phyloP scores from a whole-genome alignment of 2,888 invertebrate species.

The Brassicogethes aeneus region DNA sequence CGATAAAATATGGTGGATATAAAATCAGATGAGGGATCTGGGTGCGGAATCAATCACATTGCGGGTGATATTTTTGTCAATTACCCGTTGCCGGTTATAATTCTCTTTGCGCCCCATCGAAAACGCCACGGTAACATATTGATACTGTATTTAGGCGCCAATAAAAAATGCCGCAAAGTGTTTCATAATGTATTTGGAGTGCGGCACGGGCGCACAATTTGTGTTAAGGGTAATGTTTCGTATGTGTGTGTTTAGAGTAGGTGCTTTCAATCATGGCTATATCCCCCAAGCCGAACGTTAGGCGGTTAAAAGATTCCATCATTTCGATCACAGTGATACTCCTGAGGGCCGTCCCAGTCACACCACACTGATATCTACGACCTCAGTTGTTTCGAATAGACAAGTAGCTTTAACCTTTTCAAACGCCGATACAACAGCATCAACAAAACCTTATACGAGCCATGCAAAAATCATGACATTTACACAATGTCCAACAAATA shows the following conservation, averaged over 20 bases:
- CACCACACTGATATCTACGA: slow-evolving; percentile 38
- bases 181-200: slow-evolving; percentile 39
- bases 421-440: background rate
- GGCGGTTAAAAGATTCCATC: slow-evolving; percentile 45
- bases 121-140: slow-evolving; percentile 32
- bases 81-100: slow-evolving; percentile 18
- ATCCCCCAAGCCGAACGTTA: slow-evolving; percentile 42
- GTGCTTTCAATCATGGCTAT: slow-evolving; percentile 43
- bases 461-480: background rate
- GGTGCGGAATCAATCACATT: background rate
- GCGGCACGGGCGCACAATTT: slow-evolving; percentile 18
- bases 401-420: slow-evolving; percentile 21
- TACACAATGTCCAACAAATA: too few relatives aligned
- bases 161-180: slow-evolving; percentile 42
- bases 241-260: slow-evolving; percentile 11
- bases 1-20: background rate
- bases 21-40: background rate
- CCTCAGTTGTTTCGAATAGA: slow-evolving; percentile 32
- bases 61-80: slow-evolving; percentile 5
- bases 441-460: background rate
- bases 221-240: background rate
- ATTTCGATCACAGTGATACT: slow-evolving; percentile 43
- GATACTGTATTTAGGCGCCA: slow-evolving; percentile 42
- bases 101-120: slow-evolving; percentile 7
- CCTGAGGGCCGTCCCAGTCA: slow-evolving; percentile 41